Evolutionary conservation across 2,888 invertebrate genomes (phyloP).

Genomic region (Tuberolachnus salignus): DNA sequence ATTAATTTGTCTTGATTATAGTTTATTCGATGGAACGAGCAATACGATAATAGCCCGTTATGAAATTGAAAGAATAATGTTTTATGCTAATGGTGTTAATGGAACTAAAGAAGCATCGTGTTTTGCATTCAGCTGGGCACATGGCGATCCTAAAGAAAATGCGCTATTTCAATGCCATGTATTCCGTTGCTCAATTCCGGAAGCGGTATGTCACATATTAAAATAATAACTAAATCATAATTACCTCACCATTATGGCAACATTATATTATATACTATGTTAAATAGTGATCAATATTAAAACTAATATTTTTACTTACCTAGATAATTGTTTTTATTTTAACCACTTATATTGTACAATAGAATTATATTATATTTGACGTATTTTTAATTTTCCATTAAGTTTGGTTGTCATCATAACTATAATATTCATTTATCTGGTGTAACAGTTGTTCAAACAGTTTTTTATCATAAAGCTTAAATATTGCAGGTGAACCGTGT

Average conservation of each 20-base stretch:
- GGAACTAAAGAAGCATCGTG: conserved; percentile 87
- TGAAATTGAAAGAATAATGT: conserved; percentile 89
- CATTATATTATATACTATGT: too few relatives aligned
- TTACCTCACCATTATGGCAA: too few relatives aligned
- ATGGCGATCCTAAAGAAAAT: conserved; percentile 82
- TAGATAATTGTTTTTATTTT: conserved; percentile 1
- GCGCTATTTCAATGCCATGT: conserved; percentile 96
- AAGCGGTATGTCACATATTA: conserved; percentile 73
- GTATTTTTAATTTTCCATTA: conserved; percentile 27
- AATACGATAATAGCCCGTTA: conserved; percentile 85
- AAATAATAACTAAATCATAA: not conserved
- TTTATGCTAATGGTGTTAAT: conserved; percentile 89
- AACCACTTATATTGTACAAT: not conserved
- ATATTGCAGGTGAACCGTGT: conserved; percentile 66
- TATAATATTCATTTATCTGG: conserved; percentile 23
- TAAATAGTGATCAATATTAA: too few relatives aligned
- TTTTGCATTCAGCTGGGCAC: conserved; percentile 96
- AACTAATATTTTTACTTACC: too few relatives aligned
- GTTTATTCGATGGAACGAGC: conserved; percentile 80
- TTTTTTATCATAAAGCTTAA: conserved; percentile 37
- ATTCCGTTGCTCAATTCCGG: conserved; percentile 92
- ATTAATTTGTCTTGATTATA: conserved; percentile 62
- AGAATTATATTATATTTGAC: conserved; percentile 6
- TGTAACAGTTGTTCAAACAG: conserved; percentile 52
- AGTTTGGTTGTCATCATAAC: not conserved